Conservation (phyloP, 2,888 invertebrate species). For the Cetonia aurata region DNA sequence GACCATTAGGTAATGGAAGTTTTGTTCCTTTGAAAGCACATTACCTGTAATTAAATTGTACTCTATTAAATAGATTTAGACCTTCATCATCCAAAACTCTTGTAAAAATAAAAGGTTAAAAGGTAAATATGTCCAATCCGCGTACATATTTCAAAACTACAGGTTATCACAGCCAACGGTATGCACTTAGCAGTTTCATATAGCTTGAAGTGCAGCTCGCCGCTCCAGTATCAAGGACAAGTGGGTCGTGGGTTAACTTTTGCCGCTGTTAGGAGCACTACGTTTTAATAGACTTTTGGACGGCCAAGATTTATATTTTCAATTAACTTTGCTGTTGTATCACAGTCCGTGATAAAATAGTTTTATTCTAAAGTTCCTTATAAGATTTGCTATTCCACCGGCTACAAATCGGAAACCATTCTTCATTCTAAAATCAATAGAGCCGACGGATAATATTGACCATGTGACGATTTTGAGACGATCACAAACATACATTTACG, state of each 20-base stretch:
- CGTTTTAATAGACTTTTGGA: constrained; percentile 29
- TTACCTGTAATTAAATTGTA: too few species aligned
- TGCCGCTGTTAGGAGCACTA: constrained; percentile 16
- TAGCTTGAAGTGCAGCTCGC: constrained; percentile 1
- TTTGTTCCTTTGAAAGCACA: too few species aligned
- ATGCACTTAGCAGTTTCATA: constrained; percentile 32
- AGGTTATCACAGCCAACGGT: not conserved
- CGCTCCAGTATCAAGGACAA: not conserved
- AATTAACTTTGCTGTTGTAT: constrained; percentile 32
- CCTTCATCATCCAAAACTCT: too few species aligned
- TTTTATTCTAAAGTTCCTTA: constrained; percentile 17
- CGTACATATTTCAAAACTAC: not conserved
- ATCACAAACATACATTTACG: not conserved
- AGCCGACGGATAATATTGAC: not conserved
- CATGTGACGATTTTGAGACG: not conserved
- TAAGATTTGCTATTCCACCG: constrained; percentile 10
- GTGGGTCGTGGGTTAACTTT: constrained; percentile 10
- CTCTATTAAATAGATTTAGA: too few species aligned
- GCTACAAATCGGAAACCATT: not conserved
- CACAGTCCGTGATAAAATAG: constrained; percentile 18
- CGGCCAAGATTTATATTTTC: constrained; percentile 33
- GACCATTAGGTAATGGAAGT: too few species aligned
- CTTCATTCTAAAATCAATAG: constrained; percentile 13
- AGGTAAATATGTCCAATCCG: not conserved
- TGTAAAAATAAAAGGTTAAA: too few species aligned